These are phyloP conservation scores for Tenualosa thibaudeaui DNA, from an alignment of 2,797 vertebrate genomes.

Conservation along the genomic window DNA sequence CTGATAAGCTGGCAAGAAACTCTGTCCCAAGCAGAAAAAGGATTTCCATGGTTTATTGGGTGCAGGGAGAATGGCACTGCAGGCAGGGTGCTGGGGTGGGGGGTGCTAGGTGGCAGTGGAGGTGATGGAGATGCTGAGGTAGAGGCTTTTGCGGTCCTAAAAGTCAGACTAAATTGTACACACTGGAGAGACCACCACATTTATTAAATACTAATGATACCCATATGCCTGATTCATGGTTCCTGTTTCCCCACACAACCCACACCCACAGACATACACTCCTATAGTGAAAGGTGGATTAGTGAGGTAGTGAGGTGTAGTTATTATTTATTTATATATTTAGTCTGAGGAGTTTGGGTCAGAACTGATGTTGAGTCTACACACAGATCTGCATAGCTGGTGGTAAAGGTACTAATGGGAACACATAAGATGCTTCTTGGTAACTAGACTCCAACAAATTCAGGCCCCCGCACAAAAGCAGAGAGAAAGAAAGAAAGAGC, in stretches of 20 bases:
- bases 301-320: too few species aligned
- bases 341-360: background rate
- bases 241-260: background rate
- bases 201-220: background rate
- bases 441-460: background rate
- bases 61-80: background rate
- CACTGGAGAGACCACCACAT: background rate
- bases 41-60: conserved; percentile 39
- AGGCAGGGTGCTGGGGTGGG: background rate
- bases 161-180: background rate
- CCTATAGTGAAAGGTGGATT: too few species aligned
- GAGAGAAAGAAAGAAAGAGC: background rate
- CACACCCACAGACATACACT: background rate
- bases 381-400: too few species aligned
- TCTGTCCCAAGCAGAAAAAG: conserved; percentile 29
- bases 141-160: background rate
- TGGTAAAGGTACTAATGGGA: too few species aligned
- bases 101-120: background rate
- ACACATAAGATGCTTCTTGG: too few species aligned
- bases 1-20: conserved; percentile 36
- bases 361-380: too few species aligned
- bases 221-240: background rate
- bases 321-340: too few species aligned
- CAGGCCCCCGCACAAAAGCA: too few species aligned
- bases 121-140: background rate